phyloP scores from a whole-genome alignment of 2,797 vertebrate genomes.

The Meda fulgida region DNA sequence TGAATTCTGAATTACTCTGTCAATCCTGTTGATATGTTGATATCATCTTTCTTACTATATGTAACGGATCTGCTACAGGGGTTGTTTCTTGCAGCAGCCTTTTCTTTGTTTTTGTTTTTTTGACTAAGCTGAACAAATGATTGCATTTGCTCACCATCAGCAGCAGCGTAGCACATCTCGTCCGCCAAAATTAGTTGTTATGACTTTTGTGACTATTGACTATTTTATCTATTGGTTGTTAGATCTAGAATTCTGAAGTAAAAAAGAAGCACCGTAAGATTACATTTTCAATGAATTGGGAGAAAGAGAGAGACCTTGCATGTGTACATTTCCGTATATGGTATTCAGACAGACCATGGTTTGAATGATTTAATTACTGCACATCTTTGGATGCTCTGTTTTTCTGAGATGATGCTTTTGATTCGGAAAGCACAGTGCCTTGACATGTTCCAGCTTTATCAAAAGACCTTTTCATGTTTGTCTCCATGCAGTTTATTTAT shows the following conservation, averaged over 20 bases:
- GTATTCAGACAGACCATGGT: not conserved
- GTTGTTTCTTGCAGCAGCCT: no score
- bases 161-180: no score
- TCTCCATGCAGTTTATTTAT: not conserved
- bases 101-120: no score
- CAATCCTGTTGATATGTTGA: not conserved
- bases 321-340: not conserved
- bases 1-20: not conserved
- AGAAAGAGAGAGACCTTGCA: not conserved
- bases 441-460: slow-evolving; percentile 7
- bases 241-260: not conserved
- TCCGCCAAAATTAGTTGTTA: no score
- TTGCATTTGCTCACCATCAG: no score
- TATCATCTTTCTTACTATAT: not conserved
- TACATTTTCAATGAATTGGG: not conserved
- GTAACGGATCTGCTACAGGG: not conserved
- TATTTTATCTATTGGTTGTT: not conserved
- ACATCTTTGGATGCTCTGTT: slow-evolving; percentile 1
- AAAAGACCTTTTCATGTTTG: slow-evolving; percentile 16
- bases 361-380: slow-evolving; percentile 8
- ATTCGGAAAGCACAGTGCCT: not conserved
- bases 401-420: not conserved
- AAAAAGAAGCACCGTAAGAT: not conserved
- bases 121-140: no score
- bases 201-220: not conserved